These are phyloP conservation scores for Styela clava DNA, from an alignment of 23 tunicate genomes.

Conservation along the genomic window DNA sequence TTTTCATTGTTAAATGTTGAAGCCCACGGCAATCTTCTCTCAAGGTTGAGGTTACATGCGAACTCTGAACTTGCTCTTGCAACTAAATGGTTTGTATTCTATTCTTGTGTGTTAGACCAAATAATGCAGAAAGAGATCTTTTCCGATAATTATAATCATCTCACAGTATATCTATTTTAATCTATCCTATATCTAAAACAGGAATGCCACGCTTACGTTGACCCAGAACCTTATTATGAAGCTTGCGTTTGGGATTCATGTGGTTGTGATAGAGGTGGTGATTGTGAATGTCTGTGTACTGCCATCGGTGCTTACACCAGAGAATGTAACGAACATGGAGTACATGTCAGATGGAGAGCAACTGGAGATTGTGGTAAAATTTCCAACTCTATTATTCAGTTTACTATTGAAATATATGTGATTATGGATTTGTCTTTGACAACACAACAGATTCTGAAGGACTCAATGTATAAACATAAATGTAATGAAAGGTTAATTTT, in stretches of 20 bases:
- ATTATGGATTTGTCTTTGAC: too few relatives aligned
- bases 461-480: not conserved
- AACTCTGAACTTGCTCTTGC: too few relatives aligned
- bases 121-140: too few relatives aligned
- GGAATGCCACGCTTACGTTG: slow-evolving; percentile 72
- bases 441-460: not conserved
- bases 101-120: too few relatives aligned
- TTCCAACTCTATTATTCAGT: not conserved
- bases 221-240: slow-evolving; percentile 79
- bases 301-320: slow-evolving; percentile 85
- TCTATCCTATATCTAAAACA: not conserved
- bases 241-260: slow-evolving; percentile 95
- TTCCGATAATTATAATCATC: too few relatives aligned
- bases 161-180: too few relatives aligned
- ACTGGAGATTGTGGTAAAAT: slow-evolving; percentile 87
- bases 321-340: slow-evolving; percentile 74
- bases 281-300: slow-evolving; percentile 95
- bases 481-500: too few relatives aligned
- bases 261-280: slow-evolving; percentile 96
- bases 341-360: slow-evolving; percentile 86
- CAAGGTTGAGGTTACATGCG: too few relatives aligned
- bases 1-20: too few relatives aligned
- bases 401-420: not conserved
- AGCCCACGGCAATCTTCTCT: too few relatives aligned
- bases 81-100: too few relatives aligned